phyloP scores from a whole-genome alignment of 2,888 invertebrate species.

The Tinea pellionella region DNA sequence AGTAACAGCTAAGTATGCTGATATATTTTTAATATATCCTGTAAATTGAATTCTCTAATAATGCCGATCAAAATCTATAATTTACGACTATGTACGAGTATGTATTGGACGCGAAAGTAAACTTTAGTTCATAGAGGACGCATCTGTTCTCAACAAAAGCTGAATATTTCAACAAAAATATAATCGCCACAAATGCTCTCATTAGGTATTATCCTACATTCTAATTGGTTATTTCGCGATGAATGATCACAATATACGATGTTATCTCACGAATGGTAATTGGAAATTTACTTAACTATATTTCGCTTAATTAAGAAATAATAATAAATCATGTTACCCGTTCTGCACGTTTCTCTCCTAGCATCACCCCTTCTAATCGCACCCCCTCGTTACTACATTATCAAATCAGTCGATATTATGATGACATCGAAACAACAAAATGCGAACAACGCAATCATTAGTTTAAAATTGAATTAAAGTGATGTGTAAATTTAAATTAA shows the following conservation, averaged over 20 bases:
- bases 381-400: constrained; percentile 31
- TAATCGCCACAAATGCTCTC: constrained; percentile 41
- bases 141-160: constrained; percentile 24
- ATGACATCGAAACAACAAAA: not conserved
- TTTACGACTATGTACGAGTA: constrained; percentile 18
- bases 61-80: not conserved
- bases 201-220: constrained; percentile 51
- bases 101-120: constrained; percentile 37
- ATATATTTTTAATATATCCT: constrained; percentile 38
- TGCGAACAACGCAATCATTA: not conserved
- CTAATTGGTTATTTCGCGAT: constrained; percentile 65
- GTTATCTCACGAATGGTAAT: constrained; percentile 43
- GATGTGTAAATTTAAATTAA: not conserved
- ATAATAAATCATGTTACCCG: not conserved
- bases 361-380: not conserved
- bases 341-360: not conserved
- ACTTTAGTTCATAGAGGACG: constrained; percentile 24
- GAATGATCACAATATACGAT: constrained; percentile 60
- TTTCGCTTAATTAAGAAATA: not conserved
- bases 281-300: constrained; percentile 31
- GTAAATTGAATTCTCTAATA: no score
- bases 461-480: not conserved
- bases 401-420: constrained; percentile 51
- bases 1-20: constrained; percentile 39
- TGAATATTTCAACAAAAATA: constrained; percentile 38